Evolutionary conservation across 1,140 invertebrate species (phyloP), one percentile per base, ranked within the genome.

Genomic region (Lordiphosa mommai): DNA sequence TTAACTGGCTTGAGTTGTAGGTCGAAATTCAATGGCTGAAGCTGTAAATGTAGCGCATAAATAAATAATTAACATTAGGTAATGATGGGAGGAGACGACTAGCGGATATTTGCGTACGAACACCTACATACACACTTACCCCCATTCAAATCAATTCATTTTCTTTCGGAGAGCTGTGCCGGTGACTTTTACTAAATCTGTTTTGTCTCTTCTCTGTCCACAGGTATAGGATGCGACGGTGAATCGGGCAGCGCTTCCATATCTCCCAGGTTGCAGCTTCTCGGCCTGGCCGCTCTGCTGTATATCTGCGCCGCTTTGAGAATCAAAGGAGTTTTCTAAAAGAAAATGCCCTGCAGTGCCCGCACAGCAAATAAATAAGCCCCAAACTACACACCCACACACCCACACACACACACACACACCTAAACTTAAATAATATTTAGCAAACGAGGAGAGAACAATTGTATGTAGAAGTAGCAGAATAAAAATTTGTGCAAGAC

Each of bases 261-360:
- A 61, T 50, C 55, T 5, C 71, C 77, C 13, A 44, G 30, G 14
- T 8, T 65, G 27, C 72, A 61, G 44, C 52, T 84, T 20, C 33
- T 82, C 4, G 72, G 59, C 48, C 37, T 77, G 12, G 67, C 58
- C 44, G 48, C 51, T 17, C 63, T 77, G 63, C 51, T 82, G 55
- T 84, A 61, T 50, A 57, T 64, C 34, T 57, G 68, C 30, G 50
- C 40, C 14, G 63, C 53, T 14, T 56, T 82, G 50, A 48, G 63
- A 61, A 65, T 53, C 56, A 53, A 64, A 36, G 59, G 72, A 52
- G 52, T 82, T 82, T 82, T 82, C 77, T 82, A 82, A 82, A 84
- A 84, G 77, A 80, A 82, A 57, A 61, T 58, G 23, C 13, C 37
- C 49, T 65, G 44, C 61, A 67, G 48, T 50, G 41, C 34, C 48